Base-by-base conservation (phyloP, 1,140 invertebrate species). In the Monomorium pharaonis region DNA sequence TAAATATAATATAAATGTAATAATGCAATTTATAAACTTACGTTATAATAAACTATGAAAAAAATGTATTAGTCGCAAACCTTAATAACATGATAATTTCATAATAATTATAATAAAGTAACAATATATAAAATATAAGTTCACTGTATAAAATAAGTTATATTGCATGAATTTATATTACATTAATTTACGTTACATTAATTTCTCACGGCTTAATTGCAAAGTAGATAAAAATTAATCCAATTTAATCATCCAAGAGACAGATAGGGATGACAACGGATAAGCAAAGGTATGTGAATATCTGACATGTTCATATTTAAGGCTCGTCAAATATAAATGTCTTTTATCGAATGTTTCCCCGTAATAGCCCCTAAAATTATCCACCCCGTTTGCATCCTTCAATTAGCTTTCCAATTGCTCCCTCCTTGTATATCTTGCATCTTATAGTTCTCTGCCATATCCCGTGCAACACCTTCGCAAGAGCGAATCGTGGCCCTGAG, bases 401-500 rank as follows among this genome's bases (percentile, higher is more conserved):
- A 44, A 60, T 37, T 4, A 9, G 14, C 4, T 51, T 78, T 49
- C 9, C n/a, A n/a, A 67, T 67, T 37, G 44, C 49, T 24, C 62
- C 14, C 44, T 54, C 30, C 27, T 37, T 24, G 33, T 74, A 54
- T 24, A 67, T 18, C 62, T 69, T 33, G 65, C 7, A 18, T 24
- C 44, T 37, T n/a, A 27, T 27, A 54, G 37, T 27, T 37, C 76
- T 47, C 67, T 60, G 24, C 67, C 10, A 4, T 27, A 44, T 44
- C 18, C 24, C 4, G 14, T 16, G 27, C n/a, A 24, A 67, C 21
- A 37, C 12, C 37, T 81, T 44, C 21, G 51, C 51, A 30, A 42
- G n/a, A 63, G 18, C 75, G 56, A 51, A 54, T 80, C 30, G 62
- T 33, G 76, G 33, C n/a, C 18, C 54, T 37, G 21, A n/a, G 49